Base-by-base conservation (phyloP, 2,113 vertebrate genomes). In the Catharus fuscescens region DNA sequence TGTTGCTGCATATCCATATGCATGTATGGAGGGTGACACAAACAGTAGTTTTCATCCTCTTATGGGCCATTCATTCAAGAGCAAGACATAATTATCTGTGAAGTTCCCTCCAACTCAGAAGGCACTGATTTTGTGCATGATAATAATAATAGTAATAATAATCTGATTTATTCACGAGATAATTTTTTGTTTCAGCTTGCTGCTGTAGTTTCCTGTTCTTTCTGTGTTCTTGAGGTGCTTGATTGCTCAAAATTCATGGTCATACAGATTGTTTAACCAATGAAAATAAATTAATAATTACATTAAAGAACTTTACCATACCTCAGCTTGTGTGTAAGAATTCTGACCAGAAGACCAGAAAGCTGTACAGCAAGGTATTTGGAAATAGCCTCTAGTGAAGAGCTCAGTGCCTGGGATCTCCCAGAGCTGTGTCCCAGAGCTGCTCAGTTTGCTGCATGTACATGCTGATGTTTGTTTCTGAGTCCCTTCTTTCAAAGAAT, bases 391-490 rank as follows among this genome's bases (percentile, higher is more conserved):
- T 31, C 14, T 48, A 7, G 8, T 52, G 20, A 73, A 73, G 36
- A 84, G 7, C 31, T 96, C 14, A 5, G 26, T 77, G n/a, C 20
- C 24, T 89, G 31, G 3, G 3, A 14, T 61, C 32, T 88, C 26
- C 18, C 13, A 66, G 78, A 31, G 8, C 53, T 52, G 9, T 16
- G 4, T 91, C 19, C 28, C 16, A 72, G 70, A 29, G 18, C 50
- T 76, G 18, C 50, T 62, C 25, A 54, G 7, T 53, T 38, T 44
- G 29, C 34, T 79, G 21, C 3, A 4, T 38, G 12, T 65, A 74
- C 17, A 14, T 6, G 0, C 7, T 31, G 21, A 19, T 36, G 25
- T 74, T 90, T 0, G 0, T 79, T 89, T 74, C 14, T 53, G 3
- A 56, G 24, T 69, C 24, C 12, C 60, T 72, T 26, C 25, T 73